Evolutionary conservation across 2,113 vertebrate genomes (phyloP), one percentile per base, ranked within the genome.

Genomic region (Nannospalax galili): DNA sequence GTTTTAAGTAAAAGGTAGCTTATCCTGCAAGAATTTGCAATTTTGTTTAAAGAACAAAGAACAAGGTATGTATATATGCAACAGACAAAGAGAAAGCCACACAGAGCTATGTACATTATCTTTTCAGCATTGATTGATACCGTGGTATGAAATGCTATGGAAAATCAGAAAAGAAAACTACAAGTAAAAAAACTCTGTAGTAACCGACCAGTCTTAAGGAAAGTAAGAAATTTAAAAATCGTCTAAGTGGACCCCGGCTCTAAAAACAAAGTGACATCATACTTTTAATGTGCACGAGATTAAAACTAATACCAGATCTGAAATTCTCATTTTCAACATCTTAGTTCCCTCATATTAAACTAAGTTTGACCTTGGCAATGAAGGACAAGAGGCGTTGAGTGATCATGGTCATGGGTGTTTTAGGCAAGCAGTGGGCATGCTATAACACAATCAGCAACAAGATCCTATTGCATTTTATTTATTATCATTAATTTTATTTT

Each of bases 41-140:
- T 35, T 79, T 82, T 9, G 4, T 86, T 92, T 93, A n/a, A n/a
- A n/a, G n/a, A n/a, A n/a, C n/a, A 65, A 67, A 75, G 90, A 94
- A 73, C 5, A 81, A 77, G 14, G 74, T 15, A 26, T 62, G 19
- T 7, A 75, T 37, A 45, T 2, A 80, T 64, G 56, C 12, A 84
- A 56, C 35, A 77, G 58, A 80, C 12, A n/a, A 79, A 74, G 17
- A 56, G 11, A 94, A 88, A 52, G 32, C 12, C 28, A 65, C 35
- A 91, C 30, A 40, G 78, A 84, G 8, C 6, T 74, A 45, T 8
- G 30, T 20, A 24, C 3, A 60, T 85, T 75, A 37, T 52, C 84
- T 84, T 65, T 40, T 0, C 84, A 80, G 22, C 5, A 62, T 16
- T 5, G 91, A 40, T 45, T 84, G 69, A 26, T 70, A 77, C 37